Conservation (phyloP, 37 sponge, comb jelly and placozoan genomes). For the Ianthella basta region DNA sequence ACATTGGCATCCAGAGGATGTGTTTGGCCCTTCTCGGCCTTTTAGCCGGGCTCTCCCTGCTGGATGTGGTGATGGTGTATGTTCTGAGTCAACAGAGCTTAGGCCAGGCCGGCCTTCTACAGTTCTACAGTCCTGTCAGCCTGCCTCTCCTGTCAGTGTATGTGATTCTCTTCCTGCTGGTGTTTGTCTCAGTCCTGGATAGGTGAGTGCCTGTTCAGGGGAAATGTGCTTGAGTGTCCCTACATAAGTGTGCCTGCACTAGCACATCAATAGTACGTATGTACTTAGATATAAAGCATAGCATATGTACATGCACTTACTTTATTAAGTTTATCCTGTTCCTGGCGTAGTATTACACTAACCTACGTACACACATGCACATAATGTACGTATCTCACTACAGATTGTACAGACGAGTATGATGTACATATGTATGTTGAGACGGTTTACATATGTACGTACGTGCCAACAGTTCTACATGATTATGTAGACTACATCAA, state of each 20-base stretch:
- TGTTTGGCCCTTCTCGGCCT: not conserved
- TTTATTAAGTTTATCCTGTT: too few species aligned
- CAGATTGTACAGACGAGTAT: not conserved
- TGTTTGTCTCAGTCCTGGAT: constrained; percentile 48
- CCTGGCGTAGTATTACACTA: too few species aligned
- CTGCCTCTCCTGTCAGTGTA: constrained; percentile 65
- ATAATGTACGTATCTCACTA: not conserved
- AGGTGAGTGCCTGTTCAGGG: constrained; percentile 38
- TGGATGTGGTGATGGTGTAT: constrained; percentile 57
- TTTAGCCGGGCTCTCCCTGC: constrained; percentile 58
- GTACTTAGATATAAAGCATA: not conserved
- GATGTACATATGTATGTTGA: not conserved
- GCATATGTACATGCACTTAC: not conserved
- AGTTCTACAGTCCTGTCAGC: constrained; percentile 46
- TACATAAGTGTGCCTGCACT: not conserved
- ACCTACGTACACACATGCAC: not conserved
- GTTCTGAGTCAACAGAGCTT: constrained; percentile 30
- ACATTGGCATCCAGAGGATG: not conserved
- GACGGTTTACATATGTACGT: not conserved
- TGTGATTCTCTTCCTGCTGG: constrained; percentile 45
- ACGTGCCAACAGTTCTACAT: not conserved
- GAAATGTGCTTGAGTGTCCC: constrained; percentile 19
- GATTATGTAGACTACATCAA: too few species aligned
- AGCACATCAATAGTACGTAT: not conserved
- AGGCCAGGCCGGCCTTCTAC: constrained; percentile 58